Evolutionary conservation across 2,113 vertebrate species (phyloP).

Genomic region (Sorex fumeus): DNA sequence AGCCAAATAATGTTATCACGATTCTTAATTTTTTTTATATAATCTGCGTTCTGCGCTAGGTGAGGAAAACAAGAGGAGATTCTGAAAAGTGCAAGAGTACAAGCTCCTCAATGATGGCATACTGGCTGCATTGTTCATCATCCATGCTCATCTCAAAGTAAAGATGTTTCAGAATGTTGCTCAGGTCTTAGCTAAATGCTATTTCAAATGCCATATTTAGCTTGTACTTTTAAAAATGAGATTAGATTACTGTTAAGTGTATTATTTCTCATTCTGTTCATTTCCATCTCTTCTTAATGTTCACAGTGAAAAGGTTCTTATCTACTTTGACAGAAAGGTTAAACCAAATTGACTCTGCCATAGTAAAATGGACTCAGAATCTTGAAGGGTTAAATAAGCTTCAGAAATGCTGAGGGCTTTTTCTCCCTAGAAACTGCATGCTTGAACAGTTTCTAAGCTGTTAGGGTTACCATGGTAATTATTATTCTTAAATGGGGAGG

Average conservation of each 20-base stretch:
- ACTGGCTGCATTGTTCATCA: background rate
- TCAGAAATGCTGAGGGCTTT: slow-evolving; percentile 63
- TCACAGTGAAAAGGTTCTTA: slow-evolving; percentile 45
- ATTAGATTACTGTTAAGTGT: slow-evolving; percentile 43
- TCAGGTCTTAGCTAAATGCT: background rate
- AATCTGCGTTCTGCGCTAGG: background rate
- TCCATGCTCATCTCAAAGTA: background rate
- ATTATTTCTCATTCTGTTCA: slow-evolving; percentile 56
- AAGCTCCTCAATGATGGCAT: background rate
- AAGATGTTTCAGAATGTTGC: background rate
- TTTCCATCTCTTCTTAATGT: slow-evolving; percentile 32
- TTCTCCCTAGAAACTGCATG: slow-evolving; percentile 60
- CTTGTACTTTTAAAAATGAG: slow-evolving; percentile 39
- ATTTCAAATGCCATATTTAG: slow-evolving; percentile 28
- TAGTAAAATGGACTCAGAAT: slow-evolving; percentile 23
- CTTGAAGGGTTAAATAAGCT: slow-evolving; percentile 72
- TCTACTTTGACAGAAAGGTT: slow-evolving; percentile 47
- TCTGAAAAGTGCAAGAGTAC: background rate
- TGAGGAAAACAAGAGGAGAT: background rate
- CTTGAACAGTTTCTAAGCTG: slow-evolving; percentile 57
- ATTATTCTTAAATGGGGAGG: slow-evolving; percentile 79
- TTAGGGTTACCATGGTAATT: slow-evolving; percentile 80
- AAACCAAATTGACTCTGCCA: slow-evolving; percentile 47
- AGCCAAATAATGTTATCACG: background rate
- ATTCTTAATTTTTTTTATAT: slow-evolving; percentile 33